Evolutionary conservation across 1,140 invertebrate genomes (phyloP).

Genomic region (Drosophila subobscura): DNA sequence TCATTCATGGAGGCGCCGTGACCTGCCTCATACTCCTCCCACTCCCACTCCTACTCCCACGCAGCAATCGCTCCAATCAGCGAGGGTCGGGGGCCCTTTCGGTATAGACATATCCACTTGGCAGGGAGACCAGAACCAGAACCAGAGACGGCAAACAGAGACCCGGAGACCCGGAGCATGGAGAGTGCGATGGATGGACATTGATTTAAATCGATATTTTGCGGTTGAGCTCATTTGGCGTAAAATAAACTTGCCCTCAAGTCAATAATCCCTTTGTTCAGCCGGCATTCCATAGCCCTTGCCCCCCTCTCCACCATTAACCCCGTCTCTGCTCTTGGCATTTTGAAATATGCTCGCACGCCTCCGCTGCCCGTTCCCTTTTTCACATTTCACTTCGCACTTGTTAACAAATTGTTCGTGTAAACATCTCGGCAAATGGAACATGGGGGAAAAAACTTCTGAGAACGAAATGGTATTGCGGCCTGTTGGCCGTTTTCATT

Average conservation of each 20-base stretch:
- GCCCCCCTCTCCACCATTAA: conserved; percentile 24
- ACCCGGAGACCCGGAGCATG: neutral
- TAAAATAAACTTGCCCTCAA: conserved; percentile 76
- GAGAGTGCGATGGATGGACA: conserved; percentile 50
- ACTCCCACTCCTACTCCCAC: neutral
- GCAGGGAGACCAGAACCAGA: conserved; percentile 25
- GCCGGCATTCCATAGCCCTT: conserved; percentile 40
- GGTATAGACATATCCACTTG: conserved; percentile 61
- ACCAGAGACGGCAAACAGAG: conserved; percentile 5
- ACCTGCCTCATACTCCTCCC: conserved; percentile 49
- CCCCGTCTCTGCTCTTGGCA: conserved; percentile 38
- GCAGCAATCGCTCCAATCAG: neutral
- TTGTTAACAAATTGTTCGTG: conserved; percentile 74
- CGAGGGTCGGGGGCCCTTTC: neutral
- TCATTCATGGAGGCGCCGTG: conserved; percentile 71
- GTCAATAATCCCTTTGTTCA: conserved; percentile 77
- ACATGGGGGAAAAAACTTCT: conserved; percentile 2
- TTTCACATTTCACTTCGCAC: conserved; percentile 62
- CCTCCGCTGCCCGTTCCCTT: conserved; percentile 17
- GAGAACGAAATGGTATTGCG: conserved; percentile 35
- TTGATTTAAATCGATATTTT: conserved; percentile 82
- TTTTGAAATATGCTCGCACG: conserved; percentile 49
- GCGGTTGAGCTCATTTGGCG: conserved; percentile 77
- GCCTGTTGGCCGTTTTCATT: conserved; percentile 32
- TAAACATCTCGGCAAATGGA: conserved; percentile 44